Percentiles rank a stretch among this genome's conserved stretches.
phyloP scores from a whole-genome alignment of 2,888 invertebrate species.

The Acanthosepion lycidas region DNA sequence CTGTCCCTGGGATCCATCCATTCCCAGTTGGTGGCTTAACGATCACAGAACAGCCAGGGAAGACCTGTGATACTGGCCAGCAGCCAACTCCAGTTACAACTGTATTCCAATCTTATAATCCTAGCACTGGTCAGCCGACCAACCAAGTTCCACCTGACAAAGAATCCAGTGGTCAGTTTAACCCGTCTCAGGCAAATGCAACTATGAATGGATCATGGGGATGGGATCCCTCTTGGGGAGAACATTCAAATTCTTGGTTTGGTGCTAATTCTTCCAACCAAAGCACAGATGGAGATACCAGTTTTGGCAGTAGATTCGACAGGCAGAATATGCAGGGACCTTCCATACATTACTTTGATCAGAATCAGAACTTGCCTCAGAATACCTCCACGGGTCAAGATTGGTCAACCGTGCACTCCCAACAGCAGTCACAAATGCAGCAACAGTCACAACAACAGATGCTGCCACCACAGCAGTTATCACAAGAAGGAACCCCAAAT shows the following conservation, averaged over 20 bases:
- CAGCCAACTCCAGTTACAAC: neutral
- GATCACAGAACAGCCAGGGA: conserved; percentile 8
- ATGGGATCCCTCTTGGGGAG: conserved; percentile 34
- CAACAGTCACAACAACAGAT: neutral
- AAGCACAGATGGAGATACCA: too few species aligned
- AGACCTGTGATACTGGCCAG: neutral
- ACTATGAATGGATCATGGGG: conserved; percentile 39
- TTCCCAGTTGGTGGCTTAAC: conserved; percentile 34
- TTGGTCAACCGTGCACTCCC: neutral
- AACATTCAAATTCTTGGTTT: conserved; percentile 35
- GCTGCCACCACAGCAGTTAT: neutral
- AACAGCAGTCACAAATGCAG: neutral
- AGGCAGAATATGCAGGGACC: neutral
- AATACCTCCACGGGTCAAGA: neutral
- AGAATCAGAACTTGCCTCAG: conserved; percentile 42
- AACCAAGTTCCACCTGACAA: conserved; percentile 44
- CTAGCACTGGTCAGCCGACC: conserved; percentile 15
- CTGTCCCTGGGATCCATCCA: neutral
- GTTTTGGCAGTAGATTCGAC: neutral
- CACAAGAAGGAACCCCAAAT: neutral
- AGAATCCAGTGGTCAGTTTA: conserved; percentile 34
- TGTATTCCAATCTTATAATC: neutral
- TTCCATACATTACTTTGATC: conserved; percentile 40
- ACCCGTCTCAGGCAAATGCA: neutral
- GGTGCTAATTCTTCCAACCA: conserved; percentile 2